Evolutionary conservation across 2,797 vertebrate genomes (phyloP), one percentile per base, ranked within the genome.

Genomic region (Mormyrops boulengeri): DNA sequence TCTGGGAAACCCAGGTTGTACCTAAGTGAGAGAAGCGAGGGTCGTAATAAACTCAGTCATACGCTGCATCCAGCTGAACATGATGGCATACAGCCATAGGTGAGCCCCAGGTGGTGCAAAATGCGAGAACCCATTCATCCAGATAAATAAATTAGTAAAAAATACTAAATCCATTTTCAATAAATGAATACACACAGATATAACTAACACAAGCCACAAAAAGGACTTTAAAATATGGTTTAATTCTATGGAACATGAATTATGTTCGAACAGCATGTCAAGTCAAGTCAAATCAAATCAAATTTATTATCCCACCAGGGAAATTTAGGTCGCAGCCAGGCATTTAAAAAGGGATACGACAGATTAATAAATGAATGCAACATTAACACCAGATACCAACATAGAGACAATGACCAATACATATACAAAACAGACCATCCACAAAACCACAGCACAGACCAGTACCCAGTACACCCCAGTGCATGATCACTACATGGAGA

Each of bases 1-100:
- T 89, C 47, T 89, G 88, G 11, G 89, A 89, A 47, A 91, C 87
- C 90, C 90, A 91, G n/a, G 90, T 91, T 73, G 89, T 91, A 44
- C 90, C 90, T 91, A 82, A 49, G 4, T 17, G 73, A n/a, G 41
- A 57, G 2, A 3, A 38, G 50, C 3, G 14, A 17, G 52, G 8
- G 17, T 38, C 34, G 0, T 11, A 26, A 73, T 5, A 55, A 34
- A 73, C 60, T 14, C 44, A 14, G 41, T 44, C 44, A 49, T 0
- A 22, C 19, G 1, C 44, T 84, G 41, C 49, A 84, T 22, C 7
- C 8, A 49, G 2, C 38, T 49, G 80, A 84, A 11, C 44, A 84
- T 84, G 17, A 84, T 17, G 52, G 8, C 62, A 62, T 62, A 26
- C 57, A 62, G 57, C 2, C 6, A 60, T 9, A n/a, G 55, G n/a